Percentiles rank a stretch among this genome's conserved stretches.
These are phyloP conservation scores for Unio pictorum DNA, from an alignment of 2,888 invertebrate species.

Conservation along the genomic window DNA sequence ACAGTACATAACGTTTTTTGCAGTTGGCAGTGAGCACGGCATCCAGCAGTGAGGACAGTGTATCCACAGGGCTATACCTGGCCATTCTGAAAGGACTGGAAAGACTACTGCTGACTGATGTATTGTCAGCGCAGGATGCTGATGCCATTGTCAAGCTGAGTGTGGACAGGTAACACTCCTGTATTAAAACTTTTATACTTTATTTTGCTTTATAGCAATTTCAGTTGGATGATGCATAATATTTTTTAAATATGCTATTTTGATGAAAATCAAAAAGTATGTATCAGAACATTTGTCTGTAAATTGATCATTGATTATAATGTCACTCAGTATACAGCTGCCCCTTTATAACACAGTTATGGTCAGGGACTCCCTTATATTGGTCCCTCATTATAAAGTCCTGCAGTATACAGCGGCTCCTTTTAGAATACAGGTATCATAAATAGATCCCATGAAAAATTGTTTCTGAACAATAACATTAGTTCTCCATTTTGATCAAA, in stretches of 20 bases:
- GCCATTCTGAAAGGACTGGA: constrained; percentile 79
- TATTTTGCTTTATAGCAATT: background rate
- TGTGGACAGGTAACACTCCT: constrained; percentile 64
- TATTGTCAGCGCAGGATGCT: constrained; percentile 56
- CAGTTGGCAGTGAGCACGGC: constrained; percentile 64
- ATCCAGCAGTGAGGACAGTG: constrained; percentile 63
- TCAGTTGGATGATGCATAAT: background rate
- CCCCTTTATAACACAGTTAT: too few relatives aligned
- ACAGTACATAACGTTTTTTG: background rate
- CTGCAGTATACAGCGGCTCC: too few relatives aligned
- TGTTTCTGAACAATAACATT: too few relatives aligned
- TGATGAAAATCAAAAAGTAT: background rate
- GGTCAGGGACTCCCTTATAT: too few relatives aligned
- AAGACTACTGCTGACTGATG: constrained; percentile 76
- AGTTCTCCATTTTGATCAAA: too few relatives aligned
- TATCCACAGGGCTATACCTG: constrained; percentile 64
- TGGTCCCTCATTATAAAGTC: too few relatives aligned
- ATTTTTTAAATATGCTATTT: background rate
- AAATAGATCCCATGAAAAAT: too few relatives aligned
- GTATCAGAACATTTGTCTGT: background rate
- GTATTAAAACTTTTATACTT: background rate
- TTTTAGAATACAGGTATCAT: too few relatives aligned
- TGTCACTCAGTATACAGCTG: too few relatives aligned
- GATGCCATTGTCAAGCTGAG: constrained; percentile 68
- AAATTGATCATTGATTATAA: too few relatives aligned